Evolutionary conservation across 2,888 invertebrate species (phyloP), one percentile per base, ranked within the genome.

Genomic region (Tineola bisselliella): DNA sequence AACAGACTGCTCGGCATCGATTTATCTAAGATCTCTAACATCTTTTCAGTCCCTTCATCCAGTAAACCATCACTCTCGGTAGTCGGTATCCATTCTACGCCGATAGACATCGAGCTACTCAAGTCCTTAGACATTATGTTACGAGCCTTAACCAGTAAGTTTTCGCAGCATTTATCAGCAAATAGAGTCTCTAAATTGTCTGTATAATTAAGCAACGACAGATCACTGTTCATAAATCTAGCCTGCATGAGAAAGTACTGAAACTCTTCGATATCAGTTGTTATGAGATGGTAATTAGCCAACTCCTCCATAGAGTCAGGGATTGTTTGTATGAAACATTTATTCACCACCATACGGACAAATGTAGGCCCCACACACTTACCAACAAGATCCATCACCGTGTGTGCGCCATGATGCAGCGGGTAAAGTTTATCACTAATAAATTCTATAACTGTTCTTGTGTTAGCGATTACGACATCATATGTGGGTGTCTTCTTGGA

Each of bases 51-150:
- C 44, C 66, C 64, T 11, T 66, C 65, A 56, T 72, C 70, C n/a
- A 67, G 63, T 1, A 64, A 65, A 0, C 64, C 60, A 33, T 62
- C 65, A 18, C 62, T 62, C 18, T 59, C 59, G 5, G 62, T 52
- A 6, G 64, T 6, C 0, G 80, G 78, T 63, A 83, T 73, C 59
- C 73, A 84, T 61, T 87, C 87, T 0, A 88, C 84, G 0, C 89
- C 88, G 64, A 90, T 84, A 10, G 87, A 79, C 72, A 90, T 88
- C 67, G 92, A 91, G 65, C 91, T 89, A 74, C 95, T 94, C 61
- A 96, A 87, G 76, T 96, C 94, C 70, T 93, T 92, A 61, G 91
- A 89, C 91, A 96, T 94, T 56, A 96, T 90, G 63, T 78, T 83
- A 43, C 91, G 86, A 0, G 95, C 94, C 59, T 84, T 87, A 62